Percentiles rank a stretch among this genome's conserved stretches.
phyloP scores from a whole-genome alignment of 1,140 invertebrate species.

The Chrysoperla carnea region DNA sequence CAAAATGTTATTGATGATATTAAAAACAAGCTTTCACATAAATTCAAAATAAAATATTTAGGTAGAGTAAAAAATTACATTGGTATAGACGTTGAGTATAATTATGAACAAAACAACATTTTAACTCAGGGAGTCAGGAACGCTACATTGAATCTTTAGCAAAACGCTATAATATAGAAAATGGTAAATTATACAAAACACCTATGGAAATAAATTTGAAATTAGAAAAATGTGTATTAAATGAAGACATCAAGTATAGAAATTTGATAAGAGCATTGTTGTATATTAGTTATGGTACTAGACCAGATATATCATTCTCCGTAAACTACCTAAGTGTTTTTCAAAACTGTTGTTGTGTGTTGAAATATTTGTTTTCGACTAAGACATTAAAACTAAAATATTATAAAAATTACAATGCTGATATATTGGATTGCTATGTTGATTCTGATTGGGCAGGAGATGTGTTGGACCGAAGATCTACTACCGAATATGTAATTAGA shows the following conservation, averaged over 20 bases:
- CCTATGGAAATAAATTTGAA: constrained; percentile 25
- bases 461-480: constrained; percentile 19
- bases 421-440: constrained; percentile 17
- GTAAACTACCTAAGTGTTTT: constrained; percentile 15
- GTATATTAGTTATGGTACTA: constrained; percentile 21
- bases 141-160: constrained; percentile 6
- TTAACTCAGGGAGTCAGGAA: constrained; percentile 5
- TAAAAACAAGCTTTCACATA: constrained; percentile 1
- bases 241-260: constrained; percentile 8
- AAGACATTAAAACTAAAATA: constrained; percentile 19
- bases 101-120: constrained; percentile 4
- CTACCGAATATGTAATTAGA: constrained; percentile 16
- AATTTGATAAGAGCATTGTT: constrained; percentile 18
- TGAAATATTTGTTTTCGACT: constrained; percentile 18
- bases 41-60: constrained; percentile 8
- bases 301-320: constrained; percentile 16
- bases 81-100: constrained; percentile 10
- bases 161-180: constrained; percentile 6
- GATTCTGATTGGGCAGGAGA: constrained; percentile 21
- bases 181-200: constrained; percentile 12
- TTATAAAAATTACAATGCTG: constrained; percentile 10
- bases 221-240: constrained; percentile 9
- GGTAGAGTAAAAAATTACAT: constrained; percentile 8
- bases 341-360: constrained; percentile 17
- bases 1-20: neutral